Base-by-base conservation (phyloP, 2,888 invertebrate species). In the Cantharis lateralis region DNA sequence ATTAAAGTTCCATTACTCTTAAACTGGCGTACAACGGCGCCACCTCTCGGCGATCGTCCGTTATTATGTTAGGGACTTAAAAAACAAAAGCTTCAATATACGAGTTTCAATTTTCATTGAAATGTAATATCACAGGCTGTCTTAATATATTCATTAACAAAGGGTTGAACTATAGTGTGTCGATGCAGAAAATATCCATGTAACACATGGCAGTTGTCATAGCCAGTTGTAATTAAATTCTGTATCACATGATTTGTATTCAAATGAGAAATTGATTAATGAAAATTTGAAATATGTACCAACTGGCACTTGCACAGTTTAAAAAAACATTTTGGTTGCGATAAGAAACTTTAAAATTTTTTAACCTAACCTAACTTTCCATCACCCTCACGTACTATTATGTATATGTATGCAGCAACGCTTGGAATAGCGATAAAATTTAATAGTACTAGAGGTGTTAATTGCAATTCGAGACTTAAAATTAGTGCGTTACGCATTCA, bases 401-500 rank as follows among this genome's bases (percentile, higher is more conserved):
- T 26, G 2, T 10, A 26, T 10, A 28, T 24, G 24, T 24, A 24
- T 13, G 32, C 5, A 48, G n/a, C 48, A n/a, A 0, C 48, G n/a
- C n/a, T 5, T 7, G 48, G n/a, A 66, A 66, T n/a, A 66, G 64
- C 64, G 24, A 66, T 66, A 66, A 24, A 66, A 66, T 66, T 66
- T 66, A 20, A 66, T n/a, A 20, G 24, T n/a, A 66, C 18, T n/a
- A 63, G 11, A 66, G 64, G 64, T 66, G 64, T 66, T 24, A 66
- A 66, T 66, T 66, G 64, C 64, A 66, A 66, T 66, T 66, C 20
- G 24, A 24, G 18, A 66, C 24, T 66, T 66, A 24, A 66, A 66
- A 66, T 70, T 68, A 68, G 24, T 28, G 72, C 72, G 48, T 72
- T 18, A 71, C 68, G 28, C 70, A 73, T 68, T 77, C 66, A 63